Base-by-base conservation (phyloP, 2,113 vertebrate species). In the Deroptyus accipitrinus region DNA sequence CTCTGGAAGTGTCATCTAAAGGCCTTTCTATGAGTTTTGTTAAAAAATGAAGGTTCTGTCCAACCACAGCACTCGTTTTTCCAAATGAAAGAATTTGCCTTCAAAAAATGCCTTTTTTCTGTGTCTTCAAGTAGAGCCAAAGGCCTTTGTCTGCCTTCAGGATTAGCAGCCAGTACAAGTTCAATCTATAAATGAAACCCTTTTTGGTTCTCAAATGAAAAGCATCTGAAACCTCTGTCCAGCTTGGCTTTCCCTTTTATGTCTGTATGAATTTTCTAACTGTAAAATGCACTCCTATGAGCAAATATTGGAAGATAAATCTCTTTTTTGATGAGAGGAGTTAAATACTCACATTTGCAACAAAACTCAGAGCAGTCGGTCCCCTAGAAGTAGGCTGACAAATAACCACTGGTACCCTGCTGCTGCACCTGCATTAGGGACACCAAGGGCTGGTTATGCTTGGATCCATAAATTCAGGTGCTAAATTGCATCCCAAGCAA, bases 171-270 rank as follows among this genome's bases (percentile, higher is more conserved):
- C 75, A 42, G 87, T 86, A 62, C 87, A 76, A 73, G 78, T 91
- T 37, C 86, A 88, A 78, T 94, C 90, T 86, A 88, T 94, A 94
- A 49, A 88, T 76, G 80, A 94, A 96, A 54, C 78, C 91, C 91
- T 69, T 92, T 83, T 68, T 82, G 96, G 83, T 91, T 86, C 78
- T 83, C 72, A 94, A 91, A 97, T 92, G 75, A 69, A 81, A 97
- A 97, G 95, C 96, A 86, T 97, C 95, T 96, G 97, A 96, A 96
- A 77, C 91, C 89, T 88, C 95, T 81, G 82, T 95, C 97, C 95
- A 86, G 37, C 86, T 92, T 97, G 96, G 95, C 97, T 84, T 66
- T 23, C 22, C 16, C 86, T 66, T 87, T 85, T 88, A 63, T 41
- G 94, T 95, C 95, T 95, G 96, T 96, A 96, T 78, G 92, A 83